These are phyloP conservation scores for Probosciger aterrimus DNA, from an alignment of 2,113 vertebrate genomes.

Conservation along the genomic window DNA sequence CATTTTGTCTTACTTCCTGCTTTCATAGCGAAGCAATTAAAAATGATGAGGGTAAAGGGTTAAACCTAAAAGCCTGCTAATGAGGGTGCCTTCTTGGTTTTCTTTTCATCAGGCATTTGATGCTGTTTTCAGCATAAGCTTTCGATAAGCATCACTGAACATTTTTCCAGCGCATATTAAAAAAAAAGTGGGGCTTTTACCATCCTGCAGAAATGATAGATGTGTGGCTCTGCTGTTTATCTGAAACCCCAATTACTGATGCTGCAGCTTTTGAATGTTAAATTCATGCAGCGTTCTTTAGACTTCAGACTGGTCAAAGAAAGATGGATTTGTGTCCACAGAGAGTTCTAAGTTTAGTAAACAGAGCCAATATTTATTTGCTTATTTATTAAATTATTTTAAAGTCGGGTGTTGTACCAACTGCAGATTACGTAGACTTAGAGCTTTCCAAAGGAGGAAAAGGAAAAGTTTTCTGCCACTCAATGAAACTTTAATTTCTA, in stretches of 20 bases:
- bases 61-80: conserved; percentile 53
- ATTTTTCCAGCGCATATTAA: conserved; percentile 41
- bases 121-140: conserved; percentile 38
- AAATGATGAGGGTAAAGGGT: conserved; percentile 69
- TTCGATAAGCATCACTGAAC: conserved; percentile 54
- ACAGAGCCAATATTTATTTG: neutral
- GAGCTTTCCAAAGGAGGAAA: neutral
- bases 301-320: conserved; percentile 27
- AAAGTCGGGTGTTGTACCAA: neutral
- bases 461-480: neutral
- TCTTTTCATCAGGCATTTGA: conserved; percentile 38
- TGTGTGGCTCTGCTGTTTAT: conserved; percentile 44
- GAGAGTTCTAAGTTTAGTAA: conserved; percentile 1
- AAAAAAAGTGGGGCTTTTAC: neutral
- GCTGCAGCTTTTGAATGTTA: conserved; percentile 4
- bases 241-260: conserved; percentile 41
- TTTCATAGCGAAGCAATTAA: conserved; percentile 66
- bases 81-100: conserved; percentile 29
- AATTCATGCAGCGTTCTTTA: neutral
- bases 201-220: conserved; percentile 48
- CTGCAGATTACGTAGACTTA: neutral
- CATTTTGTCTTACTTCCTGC: neutral
- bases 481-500: neutral
- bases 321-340: conserved; percentile 19
- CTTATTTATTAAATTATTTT: conserved; percentile 37